Evolutionary conservation across 2,113 vertebrate species (phyloP).

Genomic region (Alectura lathami): DNA sequence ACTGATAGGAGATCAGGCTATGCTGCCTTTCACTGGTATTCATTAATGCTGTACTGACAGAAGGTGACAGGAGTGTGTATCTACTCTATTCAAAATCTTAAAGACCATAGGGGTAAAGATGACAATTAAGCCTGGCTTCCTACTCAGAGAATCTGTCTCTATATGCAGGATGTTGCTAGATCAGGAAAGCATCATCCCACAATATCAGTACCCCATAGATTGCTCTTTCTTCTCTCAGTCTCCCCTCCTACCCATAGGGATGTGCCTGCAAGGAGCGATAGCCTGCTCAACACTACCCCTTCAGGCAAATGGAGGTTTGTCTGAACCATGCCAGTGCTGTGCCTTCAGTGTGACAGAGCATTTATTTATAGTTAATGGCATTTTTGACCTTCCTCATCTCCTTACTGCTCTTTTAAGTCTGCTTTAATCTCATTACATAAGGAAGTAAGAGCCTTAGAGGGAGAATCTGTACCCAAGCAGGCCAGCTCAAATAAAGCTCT

Average conservation of each 20-base stretch:
- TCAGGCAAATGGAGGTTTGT: not conserved
- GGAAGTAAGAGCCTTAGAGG: slow-evolving; percentile 48
- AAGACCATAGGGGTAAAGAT: not conserved
- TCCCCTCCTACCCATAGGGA: not conserved
- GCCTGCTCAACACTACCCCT: not conserved
- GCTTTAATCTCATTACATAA: slow-evolving; percentile 58
- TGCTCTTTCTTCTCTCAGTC: not conserved
- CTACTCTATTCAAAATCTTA: not conserved
- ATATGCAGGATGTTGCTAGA: not conserved
- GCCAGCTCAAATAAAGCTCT: slow-evolving; percentile 17
- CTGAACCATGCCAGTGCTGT: not conserved
- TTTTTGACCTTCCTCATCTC: slow-evolving; percentile 45
- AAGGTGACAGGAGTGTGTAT: not conserved
- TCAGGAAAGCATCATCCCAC: not conserved
- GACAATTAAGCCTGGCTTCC: not conserved
- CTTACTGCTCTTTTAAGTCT: slow-evolving; percentile 48
- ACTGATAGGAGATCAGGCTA: not conserved
- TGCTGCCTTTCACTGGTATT: not conserved
- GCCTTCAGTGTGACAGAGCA: not conserved
- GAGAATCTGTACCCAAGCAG: slow-evolving; percentile 7
- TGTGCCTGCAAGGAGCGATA: not conserved
- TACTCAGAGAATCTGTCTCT: not conserved
- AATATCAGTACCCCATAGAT: not conserved
- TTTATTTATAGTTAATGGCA: slow-evolving; percentile 26
- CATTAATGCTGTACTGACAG: not conserved